Evolutionary conservation across 2,888 invertebrate genomes (phyloP), one percentile per base, ranked within the genome.

Genomic region (Copidosoma aretas): DNA sequence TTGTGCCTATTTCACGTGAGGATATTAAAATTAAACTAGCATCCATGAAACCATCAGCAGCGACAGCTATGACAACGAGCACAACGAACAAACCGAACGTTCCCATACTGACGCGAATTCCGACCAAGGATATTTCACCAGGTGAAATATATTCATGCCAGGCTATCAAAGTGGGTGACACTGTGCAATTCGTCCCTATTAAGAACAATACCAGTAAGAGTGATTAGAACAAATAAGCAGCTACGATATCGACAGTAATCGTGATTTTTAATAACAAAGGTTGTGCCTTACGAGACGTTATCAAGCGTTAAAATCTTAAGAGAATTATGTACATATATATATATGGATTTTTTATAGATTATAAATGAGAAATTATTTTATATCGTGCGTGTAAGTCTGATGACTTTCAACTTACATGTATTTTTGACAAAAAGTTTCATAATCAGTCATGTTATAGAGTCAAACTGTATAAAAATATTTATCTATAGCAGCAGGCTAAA

Each of bases 141-240:
- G 80, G 80, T 56, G 78, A 78, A 46, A 46, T 46, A 15, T 46
- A 46, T 69, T 75, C 77, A 12, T 80, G 79, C 57, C 77, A 77
- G 71, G 80, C 79, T 46, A 74, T 81, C 25, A 77, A 79, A 76
- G 75, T 78, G 57, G 80, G 80, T n/a, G 76, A 80, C 66, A 77
- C 77, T 19, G 71, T 81, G 32, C 78, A 78, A 65, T 74, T 81
- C 58, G 77, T 80, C 57, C 78, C 75, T 41, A 72, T 79, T 17
- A 73, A 75, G 57, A 71, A 32, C 32, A 32, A 32, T 32, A 32
- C 4, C 8, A 32, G 67, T 66, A 69, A 73, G 56, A 73, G 73
- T 60, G 70, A 70, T 65, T 62, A 53, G 3, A 2, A 19, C 8
- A 17, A 53, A 19, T 17, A n/a, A 17, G 2, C n/a, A 53, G 53